Conservation (phyloP, 1,140 invertebrate genomes). For the Drosophila grimshawi region DNA sequence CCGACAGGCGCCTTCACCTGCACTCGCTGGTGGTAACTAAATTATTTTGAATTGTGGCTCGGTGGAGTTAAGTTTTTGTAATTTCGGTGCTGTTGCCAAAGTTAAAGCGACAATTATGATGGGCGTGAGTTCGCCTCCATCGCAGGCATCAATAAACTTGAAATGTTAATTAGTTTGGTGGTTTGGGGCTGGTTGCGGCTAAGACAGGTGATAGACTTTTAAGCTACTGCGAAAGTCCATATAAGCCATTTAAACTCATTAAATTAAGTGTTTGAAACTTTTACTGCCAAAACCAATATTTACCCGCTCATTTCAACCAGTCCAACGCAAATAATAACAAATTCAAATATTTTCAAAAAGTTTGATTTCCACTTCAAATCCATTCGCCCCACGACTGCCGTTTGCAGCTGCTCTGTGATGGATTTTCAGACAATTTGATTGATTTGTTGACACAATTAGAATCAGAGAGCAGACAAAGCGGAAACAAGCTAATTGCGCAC, state of each 20-base stretch:
- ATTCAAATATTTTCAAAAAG: slow-evolving; percentile 72
- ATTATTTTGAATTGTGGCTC: slow-evolving; percentile 69
- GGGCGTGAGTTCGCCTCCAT: background rate
- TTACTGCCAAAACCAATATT: slow-evolving; percentile 16
- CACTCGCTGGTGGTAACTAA: slow-evolving; percentile 72
- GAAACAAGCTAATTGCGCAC: slow-evolving; percentile 67
- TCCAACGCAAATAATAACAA: slow-evolving; percentile 67
- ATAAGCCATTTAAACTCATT: background rate
- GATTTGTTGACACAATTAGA: slow-evolving; percentile 67
- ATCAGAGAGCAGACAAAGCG: slow-evolving; percentile 7
- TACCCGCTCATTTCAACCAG: slow-evolving; percentile 18
- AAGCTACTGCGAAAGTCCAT: background rate
- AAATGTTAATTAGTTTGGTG: slow-evolving; percentile 34
- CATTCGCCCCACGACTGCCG: slow-evolving; percentile 29
- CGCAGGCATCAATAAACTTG: slow-evolving; percentile 19
- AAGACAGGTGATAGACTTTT: slow-evolving; percentile 10
- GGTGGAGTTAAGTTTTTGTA: slow-evolving; percentile 43
- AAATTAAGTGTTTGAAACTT: slow-evolving; percentile 18
- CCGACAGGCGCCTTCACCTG: slow-evolving; percentile 71
- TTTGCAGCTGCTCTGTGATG: slow-evolving; percentile 42
- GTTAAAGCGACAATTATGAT: slow-evolving; percentile 35
- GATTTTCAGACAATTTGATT: slow-evolving; percentile 77
- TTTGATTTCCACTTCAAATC: slow-evolving; percentile 61
- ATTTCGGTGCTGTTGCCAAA: slow-evolving; percentile 48
- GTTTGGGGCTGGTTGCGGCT: background rate